Base-by-base conservation (phyloP, 2,797 vertebrate species). In the Anguilla obscura region DNA sequence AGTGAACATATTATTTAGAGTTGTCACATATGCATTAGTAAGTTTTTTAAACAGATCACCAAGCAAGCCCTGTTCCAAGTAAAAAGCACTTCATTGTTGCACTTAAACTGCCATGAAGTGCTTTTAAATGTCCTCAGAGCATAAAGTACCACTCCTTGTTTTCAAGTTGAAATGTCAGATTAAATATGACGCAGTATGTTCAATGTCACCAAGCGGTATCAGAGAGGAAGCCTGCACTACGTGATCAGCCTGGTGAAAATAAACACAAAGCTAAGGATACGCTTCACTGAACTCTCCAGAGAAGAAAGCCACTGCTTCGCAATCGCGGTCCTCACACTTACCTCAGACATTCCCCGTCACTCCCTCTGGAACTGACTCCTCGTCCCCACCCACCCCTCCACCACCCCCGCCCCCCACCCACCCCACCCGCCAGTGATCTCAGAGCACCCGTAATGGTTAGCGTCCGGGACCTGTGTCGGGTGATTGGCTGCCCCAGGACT, bases 231-330 rank as follows among this genome's bases (percentile, higher is more conserved):
- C 40, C n/a, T 18, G 36, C 21, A 82, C 79, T 8, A 1, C n/a
- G 18, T n/a, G 80, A 83, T 83, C 80, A 83, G 45, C n/a, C 80
- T 83, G 80, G 40, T 50, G 50, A 83, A 48, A 52, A 27, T 45
- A n/a, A 80, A 80, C 52, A n/a, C 45, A 24, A 12, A 52, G 48
- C n/a, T 48, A 52, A 52, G 52, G 80, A 52, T 52, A 83, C 0
- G 8, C 4, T 16, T 10, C 27, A n/a, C 14, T 45, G 30, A 40
- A 45, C 48, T 80, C 21, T 36, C 24, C 2, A 16, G 36, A 12
- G 74, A 2, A 83, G 18, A n/a, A 50, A 0, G 45, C 50, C 83
- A 84, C n/a, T 7, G 12, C 10, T 5, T 52, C 10, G 2, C 82
- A 30, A 84, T 52, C 48, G 2, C 3, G 1, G 48, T 33, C 52